These are phyloP conservation scores for Hemitrygon akajei DNA, from an alignment of 2,797 vertebrate species.

Conservation along the genomic window DNA sequence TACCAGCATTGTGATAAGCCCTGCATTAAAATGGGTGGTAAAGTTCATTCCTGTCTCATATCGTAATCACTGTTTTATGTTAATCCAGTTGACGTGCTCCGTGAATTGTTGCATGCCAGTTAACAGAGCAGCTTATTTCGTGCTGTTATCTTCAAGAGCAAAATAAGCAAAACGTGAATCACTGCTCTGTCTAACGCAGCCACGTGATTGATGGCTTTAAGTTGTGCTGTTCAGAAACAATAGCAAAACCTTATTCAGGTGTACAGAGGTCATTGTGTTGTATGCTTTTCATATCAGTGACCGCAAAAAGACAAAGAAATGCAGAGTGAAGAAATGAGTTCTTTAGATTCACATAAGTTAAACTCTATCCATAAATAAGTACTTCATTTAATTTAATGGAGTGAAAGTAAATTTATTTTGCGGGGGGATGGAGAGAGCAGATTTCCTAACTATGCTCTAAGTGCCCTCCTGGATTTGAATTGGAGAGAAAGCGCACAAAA, in stretches of 20 bases:
- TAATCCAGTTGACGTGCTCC: conserved; percentile 9
- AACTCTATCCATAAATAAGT: not conserved
- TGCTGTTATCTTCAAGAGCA: not conserved
- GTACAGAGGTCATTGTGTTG: not conserved
- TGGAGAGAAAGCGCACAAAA: not conserved
- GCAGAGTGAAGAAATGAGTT: too few relatives aligned
- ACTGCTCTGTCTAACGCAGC: not conserved
- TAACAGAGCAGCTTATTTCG: not conserved
- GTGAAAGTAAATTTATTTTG: not conserved
- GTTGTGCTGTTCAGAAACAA: not conserved
- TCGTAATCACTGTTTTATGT: not conserved
- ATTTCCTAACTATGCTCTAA: not conserved
- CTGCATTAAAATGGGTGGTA: not conserved
- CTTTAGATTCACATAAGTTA: too few relatives aligned
- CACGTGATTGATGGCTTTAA: not conserved
- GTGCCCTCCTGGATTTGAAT: not conserved
- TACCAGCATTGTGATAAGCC: not conserved
- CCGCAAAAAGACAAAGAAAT: too few relatives aligned
- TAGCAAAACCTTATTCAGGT: not conserved
- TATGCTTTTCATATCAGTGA: not conserved
- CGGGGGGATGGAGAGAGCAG: not conserved
- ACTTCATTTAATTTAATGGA: not conserved
- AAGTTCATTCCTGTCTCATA: conserved; percentile 9
- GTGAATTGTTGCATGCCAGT: conserved; percentile 9
- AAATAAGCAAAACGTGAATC: not conserved